Conservation (phyloP, 2,797 vertebrate genomes). For the Microctenopoma lineatum region DNA sequence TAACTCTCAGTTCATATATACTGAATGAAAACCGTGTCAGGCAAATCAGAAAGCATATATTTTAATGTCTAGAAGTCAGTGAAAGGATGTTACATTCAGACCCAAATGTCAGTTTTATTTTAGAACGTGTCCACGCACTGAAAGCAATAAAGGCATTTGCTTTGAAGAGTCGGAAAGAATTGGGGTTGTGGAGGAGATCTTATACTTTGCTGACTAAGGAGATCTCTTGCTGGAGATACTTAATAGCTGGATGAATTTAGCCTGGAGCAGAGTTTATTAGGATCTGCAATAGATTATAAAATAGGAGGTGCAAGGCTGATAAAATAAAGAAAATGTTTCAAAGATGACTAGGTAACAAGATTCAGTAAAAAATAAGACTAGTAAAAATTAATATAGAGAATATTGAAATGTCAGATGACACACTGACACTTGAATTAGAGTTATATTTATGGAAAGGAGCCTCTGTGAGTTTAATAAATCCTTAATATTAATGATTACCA, state of each 20-base stretch:
- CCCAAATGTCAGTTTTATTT: neutral
- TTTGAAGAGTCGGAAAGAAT: neutral
- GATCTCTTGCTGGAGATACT: constrained; percentile 8
- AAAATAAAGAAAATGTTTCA: neutral
- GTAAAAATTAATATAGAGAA: neutral
- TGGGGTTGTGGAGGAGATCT: neutral
- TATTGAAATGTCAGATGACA: constrained; percentile 6
- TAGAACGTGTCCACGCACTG: neutral
- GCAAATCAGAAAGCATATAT: constrained; percentile 8
- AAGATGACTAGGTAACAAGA: neutral
- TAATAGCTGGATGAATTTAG: constrained; percentile 16
- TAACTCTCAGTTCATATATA: constrained; percentile 2
- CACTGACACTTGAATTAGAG: constrained; percentile 19
- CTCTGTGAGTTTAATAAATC: too few relatives aligned
- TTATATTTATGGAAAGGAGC: constrained; percentile 20
- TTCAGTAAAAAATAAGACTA: constrained; percentile 11
- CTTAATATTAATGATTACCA: neutral
- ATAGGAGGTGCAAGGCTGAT: neutral
- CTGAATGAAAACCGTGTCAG: constrained; percentile 24
- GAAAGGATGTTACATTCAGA: neutral
- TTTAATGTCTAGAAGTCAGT: constrained; percentile 7
- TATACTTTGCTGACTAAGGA: neutral
- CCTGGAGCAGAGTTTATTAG: constrained; percentile 18
- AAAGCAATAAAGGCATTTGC: neutral
- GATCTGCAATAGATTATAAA: constrained; percentile 19